These are phyloP conservation scores for Melipona beecheii DNA, from an alignment of 2,888 invertebrate genomes.

Conservation along the genomic window DNA sequence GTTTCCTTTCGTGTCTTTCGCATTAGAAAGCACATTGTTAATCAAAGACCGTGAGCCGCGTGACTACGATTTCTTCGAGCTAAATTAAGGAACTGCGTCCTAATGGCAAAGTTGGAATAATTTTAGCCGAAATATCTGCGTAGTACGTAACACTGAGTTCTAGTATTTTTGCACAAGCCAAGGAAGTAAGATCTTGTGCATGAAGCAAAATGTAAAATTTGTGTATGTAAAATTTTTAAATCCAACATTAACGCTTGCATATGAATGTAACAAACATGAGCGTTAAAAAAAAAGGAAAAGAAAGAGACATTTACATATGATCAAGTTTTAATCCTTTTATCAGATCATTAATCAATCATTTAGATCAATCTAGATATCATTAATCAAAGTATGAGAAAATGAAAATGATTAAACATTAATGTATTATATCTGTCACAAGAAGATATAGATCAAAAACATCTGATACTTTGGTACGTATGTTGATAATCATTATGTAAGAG, in stretches of 20 bases:
- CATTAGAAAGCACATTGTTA: constrained; percentile 30
- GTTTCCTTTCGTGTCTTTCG: neutral
- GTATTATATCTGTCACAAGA: neutral
- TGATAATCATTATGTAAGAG: neutral
- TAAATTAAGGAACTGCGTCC: constrained; percentile 58
- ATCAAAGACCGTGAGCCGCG: neutral
- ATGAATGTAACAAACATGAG: neutral
- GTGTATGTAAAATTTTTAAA: no score
- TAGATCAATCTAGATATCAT: constrained; percentile 33
- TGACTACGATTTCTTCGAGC: constrained; percentile 5
- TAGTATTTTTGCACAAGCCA: no score
- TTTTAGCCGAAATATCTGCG: constrained; percentile 50
- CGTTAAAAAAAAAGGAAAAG: no score
- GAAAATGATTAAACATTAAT: constrained; percentile 16
- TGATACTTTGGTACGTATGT: neutral
- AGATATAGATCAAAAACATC: neutral
- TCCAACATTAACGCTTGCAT: neutral
- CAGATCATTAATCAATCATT: constrained; percentile 3
- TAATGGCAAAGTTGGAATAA: constrained; percentile 48
- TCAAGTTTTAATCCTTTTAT: constrained; percentile 33
- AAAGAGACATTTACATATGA: neutral
- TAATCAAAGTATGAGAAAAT: constrained; percentile 42
- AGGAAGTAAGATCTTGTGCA: no score
- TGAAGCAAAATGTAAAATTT: neutral
- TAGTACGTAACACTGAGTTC: neutral